These are phyloP conservation scores for Gobio occitaniae DNA, from an alignment of 2,797 vertebrate species.

Conservation along the genomic window DNA sequence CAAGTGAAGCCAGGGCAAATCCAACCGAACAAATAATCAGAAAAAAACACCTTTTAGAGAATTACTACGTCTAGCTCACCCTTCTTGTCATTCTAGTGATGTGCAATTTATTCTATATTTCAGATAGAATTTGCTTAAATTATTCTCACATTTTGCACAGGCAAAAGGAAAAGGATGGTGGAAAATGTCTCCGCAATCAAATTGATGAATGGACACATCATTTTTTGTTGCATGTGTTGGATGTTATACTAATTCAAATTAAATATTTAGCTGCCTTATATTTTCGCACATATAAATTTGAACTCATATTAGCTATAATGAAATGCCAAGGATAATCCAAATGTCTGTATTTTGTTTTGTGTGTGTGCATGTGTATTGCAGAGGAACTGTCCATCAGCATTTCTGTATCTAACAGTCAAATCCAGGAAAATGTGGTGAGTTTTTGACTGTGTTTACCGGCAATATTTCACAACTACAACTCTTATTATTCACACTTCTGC, in stretches of 20 bases:
- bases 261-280: neutral
- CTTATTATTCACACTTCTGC: constrained; percentile 45
- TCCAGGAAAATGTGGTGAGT: constrained; percentile 99
- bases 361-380: constrained; percentile 69
- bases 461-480: constrained; percentile 65
- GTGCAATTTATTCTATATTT: neutral
- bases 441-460: constrained; percentile 26
- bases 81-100: neutral
- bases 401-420: constrained; percentile 96
- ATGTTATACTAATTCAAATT: neutral
- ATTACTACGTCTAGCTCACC: neutral
- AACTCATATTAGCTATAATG: neutral
- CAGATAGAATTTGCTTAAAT: neutral
- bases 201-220: neutral
- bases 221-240: constrained; percentile 8
- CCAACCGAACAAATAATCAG: neutral
- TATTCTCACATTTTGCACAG: neutral
- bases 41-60: neutral
- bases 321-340: neutral
- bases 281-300: neutral
- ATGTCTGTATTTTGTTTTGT: neutral
- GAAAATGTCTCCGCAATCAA: neutral
- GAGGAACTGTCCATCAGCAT: constrained; percentile 97
- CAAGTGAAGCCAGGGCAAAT: neutral
- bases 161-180: neutral